phyloP scores from a whole-genome alignment of 2,797 vertebrate species.

The Myripristis murdjan region DNA sequence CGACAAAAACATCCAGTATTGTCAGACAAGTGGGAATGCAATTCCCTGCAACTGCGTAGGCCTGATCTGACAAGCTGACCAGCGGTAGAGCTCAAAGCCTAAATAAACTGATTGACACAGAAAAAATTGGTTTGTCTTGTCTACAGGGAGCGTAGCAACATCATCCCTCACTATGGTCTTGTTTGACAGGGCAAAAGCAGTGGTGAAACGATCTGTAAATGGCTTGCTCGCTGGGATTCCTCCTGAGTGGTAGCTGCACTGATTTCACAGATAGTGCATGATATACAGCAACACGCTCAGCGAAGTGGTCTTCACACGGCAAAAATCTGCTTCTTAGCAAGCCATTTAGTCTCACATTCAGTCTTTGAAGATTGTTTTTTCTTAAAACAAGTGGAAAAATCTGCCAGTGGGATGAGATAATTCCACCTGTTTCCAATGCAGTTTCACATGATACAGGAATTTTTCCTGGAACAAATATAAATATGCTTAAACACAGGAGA shows the following conservation, averaged over 20 bases:
- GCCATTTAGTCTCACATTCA: no score
- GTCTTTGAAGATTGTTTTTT: no score
- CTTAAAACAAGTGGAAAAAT: no score
- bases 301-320: neutral
- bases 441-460: no score
- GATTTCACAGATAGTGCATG: conserved; percentile 15
- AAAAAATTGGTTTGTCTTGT: conserved; percentile 38
- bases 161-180: conserved; percentile 39
- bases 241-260: conserved; percentile 12
- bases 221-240: conserved; percentile 18
- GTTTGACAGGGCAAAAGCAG: conserved; percentile 42
- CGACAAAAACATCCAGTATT: neutral
- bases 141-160: conserved; percentile 25
- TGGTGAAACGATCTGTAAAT: conserved; percentile 51
- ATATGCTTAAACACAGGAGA: no score
- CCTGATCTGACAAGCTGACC: conserved; percentile 34
- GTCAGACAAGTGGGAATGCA: neutral
- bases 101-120: conserved; percentile 46
- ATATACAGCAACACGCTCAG: neutral
- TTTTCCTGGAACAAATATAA: no score
- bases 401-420: no score
- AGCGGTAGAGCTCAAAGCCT: conserved; percentile 39
- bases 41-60: neutral
- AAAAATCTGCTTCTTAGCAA: no score
- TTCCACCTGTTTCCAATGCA: no score